Conservation (phyloP, 2,888 invertebrate species). For the Apamea anceps region DNA sequence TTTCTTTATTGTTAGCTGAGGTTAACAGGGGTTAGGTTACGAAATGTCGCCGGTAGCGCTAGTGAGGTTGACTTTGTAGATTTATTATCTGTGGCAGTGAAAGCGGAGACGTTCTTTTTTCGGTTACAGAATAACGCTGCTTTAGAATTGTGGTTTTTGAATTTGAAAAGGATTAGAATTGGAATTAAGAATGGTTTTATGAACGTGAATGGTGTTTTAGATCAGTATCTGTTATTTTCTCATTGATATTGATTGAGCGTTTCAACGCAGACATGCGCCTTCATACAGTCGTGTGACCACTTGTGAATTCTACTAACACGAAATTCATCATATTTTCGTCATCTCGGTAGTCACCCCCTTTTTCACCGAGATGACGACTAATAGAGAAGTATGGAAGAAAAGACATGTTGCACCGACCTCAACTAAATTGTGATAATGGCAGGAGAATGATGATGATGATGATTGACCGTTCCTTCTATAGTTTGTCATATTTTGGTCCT, state of each 20-base stretch:
- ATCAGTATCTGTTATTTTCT: conserved; percentile 11
- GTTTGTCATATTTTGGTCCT: too few species aligned
- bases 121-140: conserved; percentile 36
- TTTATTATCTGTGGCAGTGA: conserved; percentile 66
- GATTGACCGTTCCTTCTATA: not conserved
- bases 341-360: too few species aligned
- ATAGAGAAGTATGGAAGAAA: too few species aligned
- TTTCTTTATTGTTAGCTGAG: conserved; percentile 79
- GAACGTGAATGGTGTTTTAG: conserved; percentile 16
- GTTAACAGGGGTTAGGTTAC: conserved; percentile 85
- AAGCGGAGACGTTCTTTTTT: conserved; percentile 62
- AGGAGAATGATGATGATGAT: not conserved
- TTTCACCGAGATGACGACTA: too few species aligned
- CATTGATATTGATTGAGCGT: conserved; percentile 10
- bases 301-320: not conserved
- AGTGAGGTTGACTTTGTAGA: conserved; percentile 57
- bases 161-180: conserved; percentile 33
- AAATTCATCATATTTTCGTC: not conserved
- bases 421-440: not conserved
- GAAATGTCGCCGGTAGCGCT: conserved; percentile 74
- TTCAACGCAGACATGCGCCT: conserved; percentile 5
- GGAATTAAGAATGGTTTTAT: conserved; percentile 3
- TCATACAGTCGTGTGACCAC: not conserved
- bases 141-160: conserved; percentile 29
- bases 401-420: too few species aligned